Evolutionary conservation across 2,888 invertebrate species (phyloP).

Genomic region (Hermodice carunculata): DNA sequence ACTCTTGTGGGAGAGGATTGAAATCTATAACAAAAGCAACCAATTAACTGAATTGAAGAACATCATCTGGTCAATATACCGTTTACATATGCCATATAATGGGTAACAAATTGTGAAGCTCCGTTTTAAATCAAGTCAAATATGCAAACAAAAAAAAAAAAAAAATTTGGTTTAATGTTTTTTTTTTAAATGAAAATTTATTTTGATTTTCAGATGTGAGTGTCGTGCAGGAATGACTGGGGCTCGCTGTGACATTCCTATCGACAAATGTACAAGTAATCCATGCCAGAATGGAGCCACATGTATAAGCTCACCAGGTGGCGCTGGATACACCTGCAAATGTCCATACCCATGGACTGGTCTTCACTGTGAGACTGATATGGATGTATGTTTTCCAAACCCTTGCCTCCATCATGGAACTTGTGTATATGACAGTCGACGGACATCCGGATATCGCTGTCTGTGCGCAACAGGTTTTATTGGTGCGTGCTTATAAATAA

Average conservation of each 20-base stretch:
- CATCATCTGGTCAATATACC: too few relatives aligned
- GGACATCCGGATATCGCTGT: conserved; percentile 51
- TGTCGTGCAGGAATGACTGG: conserved; percentile 51
- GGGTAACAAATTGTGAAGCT: too few relatives aligned
- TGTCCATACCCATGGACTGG: conserved; percentile 86
- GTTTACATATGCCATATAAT: too few relatives aligned
- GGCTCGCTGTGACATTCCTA: conserved; percentile 81
- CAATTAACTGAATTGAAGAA: too few relatives aligned
- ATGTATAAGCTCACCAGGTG: conserved; percentile 30
- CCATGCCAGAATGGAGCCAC: conserved; percentile 90
- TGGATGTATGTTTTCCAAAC: conserved; percentile 64
- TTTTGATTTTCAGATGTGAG: conserved; percentile 47
- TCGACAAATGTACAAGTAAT: conserved; percentile 93
- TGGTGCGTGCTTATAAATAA: conserved; percentile 41
- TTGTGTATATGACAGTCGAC: conserved; percentile 46
- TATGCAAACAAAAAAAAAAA: too few relatives aligned
- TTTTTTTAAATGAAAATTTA: too few relatives aligned
- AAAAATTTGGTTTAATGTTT: too few relatives aligned
- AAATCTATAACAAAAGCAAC: too few relatives aligned
- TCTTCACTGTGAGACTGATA: conserved; percentile 84
- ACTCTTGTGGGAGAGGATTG: too few relatives aligned
- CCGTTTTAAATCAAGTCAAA: too few relatives aligned
- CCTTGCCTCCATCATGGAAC: conserved; percentile 59
- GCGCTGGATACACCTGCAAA: conserved; percentile 77
- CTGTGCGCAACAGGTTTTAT: conserved; percentile 54